Evolutionary conservation across 2,113 vertebrate species (phyloP).

Genomic region (Mesembrinibis cayennensis): DNA sequence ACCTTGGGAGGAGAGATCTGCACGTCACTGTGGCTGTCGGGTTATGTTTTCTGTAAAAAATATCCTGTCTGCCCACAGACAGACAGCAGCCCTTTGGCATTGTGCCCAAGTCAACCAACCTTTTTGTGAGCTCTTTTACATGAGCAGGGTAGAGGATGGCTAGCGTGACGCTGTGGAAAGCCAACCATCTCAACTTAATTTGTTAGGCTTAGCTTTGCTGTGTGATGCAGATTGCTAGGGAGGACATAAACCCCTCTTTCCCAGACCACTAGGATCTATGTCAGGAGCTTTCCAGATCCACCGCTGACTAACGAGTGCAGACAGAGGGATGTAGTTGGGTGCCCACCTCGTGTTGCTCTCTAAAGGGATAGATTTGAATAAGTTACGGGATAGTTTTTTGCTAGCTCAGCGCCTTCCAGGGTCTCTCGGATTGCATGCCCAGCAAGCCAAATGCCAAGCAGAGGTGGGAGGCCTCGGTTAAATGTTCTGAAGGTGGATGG

Average conservation of each 20-base stretch:
- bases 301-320: fast-evolving
- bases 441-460: background rate
- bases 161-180: background rate
- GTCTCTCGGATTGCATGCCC: background rate
- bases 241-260: background rate
- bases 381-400: background rate
- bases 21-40: fast-evolving
- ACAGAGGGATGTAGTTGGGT: background rate
- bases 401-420: background rate
- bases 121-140: background rate
- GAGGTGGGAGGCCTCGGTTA: background rate
- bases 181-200: background rate
- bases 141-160: background rate
- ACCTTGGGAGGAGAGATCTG: background rate
- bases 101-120: background rate
- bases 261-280: background rate
- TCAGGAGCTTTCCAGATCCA: background rate
- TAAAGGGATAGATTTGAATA: background rate
- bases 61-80: background rate
- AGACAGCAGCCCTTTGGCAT: background rate
- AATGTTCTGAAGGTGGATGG: background rate
- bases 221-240: background rate
- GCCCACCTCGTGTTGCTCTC: background rate
- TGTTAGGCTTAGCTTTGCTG: background rate
- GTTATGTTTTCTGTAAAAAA: background rate